Evolutionary conservation across 37 sponge, comb jelly and placozoan species (phyloP), one percentile per base, ranked within the genome.

Genomic region (Mnemiopsis leidyi): DNA sequence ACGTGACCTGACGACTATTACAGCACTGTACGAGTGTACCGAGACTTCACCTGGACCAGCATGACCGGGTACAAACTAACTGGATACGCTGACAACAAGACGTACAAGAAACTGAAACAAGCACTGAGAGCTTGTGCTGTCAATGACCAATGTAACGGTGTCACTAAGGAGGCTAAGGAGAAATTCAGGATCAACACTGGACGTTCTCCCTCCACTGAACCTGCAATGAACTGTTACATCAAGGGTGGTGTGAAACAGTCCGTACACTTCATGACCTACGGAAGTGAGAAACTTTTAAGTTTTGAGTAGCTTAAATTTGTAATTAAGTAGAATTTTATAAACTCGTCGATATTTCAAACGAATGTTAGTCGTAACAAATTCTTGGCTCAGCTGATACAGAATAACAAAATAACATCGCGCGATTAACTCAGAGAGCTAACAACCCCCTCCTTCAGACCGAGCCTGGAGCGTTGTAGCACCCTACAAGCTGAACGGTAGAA

Each of bases 11-110:
- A 5, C 61, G 5, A 5, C 5, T 13, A 48, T 48, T 48, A 48
- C 75, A 71, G 30, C 75, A 29, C 75, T 71, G 75, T 71, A 25
- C 7, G 75, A 28, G 75, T 71, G n/a, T 71, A 71, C 30, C 75
- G 75, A 71, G 75, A 71, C 30, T 71, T 23, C 75, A 71, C 75
- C 30, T 71, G 75, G 75, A 29, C 75, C 75, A 71, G 5, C 75
- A n/a, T 71, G 25, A 71, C 26, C n/a, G 75, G 75, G n/a, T 29
- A 71, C 30, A 71, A 5, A 28, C 26, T 71, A 5, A n/a, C 75
- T 25, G 75, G 75, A 7, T n/a, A n/a, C 26, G 30, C 30, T 28
- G 75, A 71, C 75, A 71, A 71, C 30, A 71, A 71, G 75, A 71
- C 26, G 7, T 71, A 71, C 75, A 71, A 71, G 75, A 71, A 13